phyloP scores from a whole-genome alignment of 2,888 invertebrate genomes.

The Torymus aiolomorphi region DNA sequence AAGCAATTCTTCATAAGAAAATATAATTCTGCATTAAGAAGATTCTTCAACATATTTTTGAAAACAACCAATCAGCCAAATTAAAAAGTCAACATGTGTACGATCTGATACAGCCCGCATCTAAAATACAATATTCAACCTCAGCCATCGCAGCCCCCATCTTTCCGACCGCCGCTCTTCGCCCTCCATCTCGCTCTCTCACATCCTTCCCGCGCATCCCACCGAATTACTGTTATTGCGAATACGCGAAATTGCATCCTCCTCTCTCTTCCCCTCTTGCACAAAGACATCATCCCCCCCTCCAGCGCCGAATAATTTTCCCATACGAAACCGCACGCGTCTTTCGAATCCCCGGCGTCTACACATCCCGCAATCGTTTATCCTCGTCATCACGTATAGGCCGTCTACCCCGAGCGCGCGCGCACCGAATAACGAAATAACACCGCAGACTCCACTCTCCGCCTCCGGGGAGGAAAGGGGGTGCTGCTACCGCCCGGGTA shows the following conservation, averaged over 20 bases:
- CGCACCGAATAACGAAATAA: constrained; percentile 41
- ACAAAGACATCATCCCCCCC: constrained; percentile 59
- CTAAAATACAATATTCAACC: too few relatives aligned
- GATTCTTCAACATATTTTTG: too few relatives aligned
- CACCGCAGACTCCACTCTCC: neutral
- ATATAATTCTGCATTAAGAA: too few relatives aligned
- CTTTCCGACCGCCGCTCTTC: constrained; percentile 29
- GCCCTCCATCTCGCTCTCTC: constrained; percentile 28
- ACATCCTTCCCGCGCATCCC: constrained; percentile 23
- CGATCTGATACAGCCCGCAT: too few relatives aligned
- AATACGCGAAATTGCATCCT: constrained; percentile 68
- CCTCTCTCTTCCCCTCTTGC: constrained; percentile 20
- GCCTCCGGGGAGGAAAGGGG: neutral
- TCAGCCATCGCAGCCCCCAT: too few relatives aligned
- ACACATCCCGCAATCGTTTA: constrained; percentile 60
- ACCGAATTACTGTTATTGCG: constrained; percentile 66
- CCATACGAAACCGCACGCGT: constrained; percentile 64
- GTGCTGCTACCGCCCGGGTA: constrained; percentile 20
- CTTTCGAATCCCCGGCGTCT: constrained; percentile 66
- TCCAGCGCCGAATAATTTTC: constrained; percentile 68
- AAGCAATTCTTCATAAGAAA: too few relatives aligned
- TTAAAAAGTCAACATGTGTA: too few relatives aligned
- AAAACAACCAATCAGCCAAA: too few relatives aligned
- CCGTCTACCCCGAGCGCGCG: neutral
- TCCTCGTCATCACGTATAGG: constrained; percentile 66